A percentile compares a stretch with the other conserved stretches of the same genome.
These are phyloP conservation scores for Falcunculus frontatus DNA, from an alignment of 2,113 vertebrate species.

Conservation along the genomic window DNA sequence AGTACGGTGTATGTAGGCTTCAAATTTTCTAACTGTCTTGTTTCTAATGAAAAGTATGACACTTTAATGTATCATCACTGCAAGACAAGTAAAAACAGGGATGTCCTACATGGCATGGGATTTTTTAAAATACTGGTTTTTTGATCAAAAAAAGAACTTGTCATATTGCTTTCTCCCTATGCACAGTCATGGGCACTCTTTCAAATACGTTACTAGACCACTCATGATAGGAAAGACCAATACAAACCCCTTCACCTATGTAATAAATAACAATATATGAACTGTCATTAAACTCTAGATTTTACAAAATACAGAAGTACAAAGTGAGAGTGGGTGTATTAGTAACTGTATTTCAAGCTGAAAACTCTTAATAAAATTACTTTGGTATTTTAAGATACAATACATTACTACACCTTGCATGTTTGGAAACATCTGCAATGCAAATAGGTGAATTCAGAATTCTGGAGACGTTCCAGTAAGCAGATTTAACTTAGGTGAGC, in stretches of 20 bases:
- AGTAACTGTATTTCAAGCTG: neutral
- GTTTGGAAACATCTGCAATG: neutral
- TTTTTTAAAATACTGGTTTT: neutral
- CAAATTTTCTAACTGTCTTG: neutral
- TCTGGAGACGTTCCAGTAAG: neutral
- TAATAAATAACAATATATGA: neutral
- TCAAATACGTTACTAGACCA: neutral
- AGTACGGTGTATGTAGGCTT: neutral
- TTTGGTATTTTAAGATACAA: neutral
- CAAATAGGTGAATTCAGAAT: neutral
- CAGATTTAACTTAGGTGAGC: neutral
- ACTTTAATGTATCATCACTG: neutral
- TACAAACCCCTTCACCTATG: neutral
- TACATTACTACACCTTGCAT: rapidly evolving
- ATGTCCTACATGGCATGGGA: neutral
- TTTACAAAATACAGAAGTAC: neutral
- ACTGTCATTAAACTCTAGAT: neutral
- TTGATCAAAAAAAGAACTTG: neutral
- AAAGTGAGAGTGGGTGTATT: neutral
- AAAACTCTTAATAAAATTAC: neutral
- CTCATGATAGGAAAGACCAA: neutral
- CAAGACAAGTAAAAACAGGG: neutral
- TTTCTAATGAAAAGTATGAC: neutral
- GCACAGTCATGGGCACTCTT: neutral
- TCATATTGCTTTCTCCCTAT: neutral